phyloP scores from a whole-genome alignment of 2,888 invertebrate genomes.

The Coecobrya sp. region DNA sequence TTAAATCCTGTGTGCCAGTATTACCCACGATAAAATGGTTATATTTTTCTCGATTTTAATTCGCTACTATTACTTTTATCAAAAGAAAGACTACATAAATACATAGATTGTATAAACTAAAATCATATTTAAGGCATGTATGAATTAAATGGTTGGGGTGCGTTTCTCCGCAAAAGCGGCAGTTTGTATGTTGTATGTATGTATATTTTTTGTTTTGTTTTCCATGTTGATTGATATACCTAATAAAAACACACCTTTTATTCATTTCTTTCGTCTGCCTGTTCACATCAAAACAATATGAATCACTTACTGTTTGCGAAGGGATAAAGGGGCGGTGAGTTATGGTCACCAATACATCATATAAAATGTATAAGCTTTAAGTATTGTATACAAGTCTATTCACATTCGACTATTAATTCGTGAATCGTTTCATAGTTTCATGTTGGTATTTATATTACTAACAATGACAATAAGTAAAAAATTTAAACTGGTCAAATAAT shows the following conservation, averaged over 20 bases:
- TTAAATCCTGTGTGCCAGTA: neutral
- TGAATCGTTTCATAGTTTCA: neutral
- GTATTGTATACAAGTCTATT: neutral
- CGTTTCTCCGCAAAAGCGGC: neutral
- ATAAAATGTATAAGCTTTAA: constrained; percentile 1
- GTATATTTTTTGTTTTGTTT: constrained; percentile 47
- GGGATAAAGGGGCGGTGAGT: constrained; percentile 74
- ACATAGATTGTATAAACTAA: neutral
- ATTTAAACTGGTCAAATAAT: neutral
- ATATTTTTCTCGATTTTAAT: constrained; percentile 19
- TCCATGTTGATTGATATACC: constrained; percentile 63
- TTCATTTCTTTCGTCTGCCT: constrained; percentile 59
- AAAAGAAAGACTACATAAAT: neutral
- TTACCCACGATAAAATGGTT: neutral
- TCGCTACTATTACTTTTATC: neutral
- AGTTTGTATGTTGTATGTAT: too few relatives aligned
- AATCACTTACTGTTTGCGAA: constrained; percentile 67
- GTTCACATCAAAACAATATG: constrained; percentile 47
- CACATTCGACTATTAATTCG: neutral
- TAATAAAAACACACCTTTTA: constrained; percentile 70
- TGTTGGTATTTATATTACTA: neutral
- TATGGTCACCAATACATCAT: constrained; percentile 42
- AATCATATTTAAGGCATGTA: too few relatives aligned
- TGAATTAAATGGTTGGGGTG: neutral
- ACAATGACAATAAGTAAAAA: neutral